Evolutionary conservation across 1,140 invertebrate species (phyloP).

Genomic region (Harpegnathos saltator): DNA sequence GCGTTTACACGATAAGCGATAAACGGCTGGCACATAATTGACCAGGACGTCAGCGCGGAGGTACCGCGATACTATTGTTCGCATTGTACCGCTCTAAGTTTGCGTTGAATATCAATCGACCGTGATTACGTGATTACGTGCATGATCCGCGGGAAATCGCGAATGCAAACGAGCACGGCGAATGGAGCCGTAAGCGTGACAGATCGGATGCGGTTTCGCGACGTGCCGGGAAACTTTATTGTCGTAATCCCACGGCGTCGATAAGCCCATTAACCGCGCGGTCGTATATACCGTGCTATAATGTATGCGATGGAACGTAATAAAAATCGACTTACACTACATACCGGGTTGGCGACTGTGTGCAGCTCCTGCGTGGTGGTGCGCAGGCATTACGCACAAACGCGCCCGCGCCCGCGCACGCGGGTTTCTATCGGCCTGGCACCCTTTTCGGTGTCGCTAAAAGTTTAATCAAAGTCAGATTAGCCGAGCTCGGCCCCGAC

Average conservation of each 20-base stretch:
- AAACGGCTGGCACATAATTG: no score
- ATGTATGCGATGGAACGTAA: slow-evolving; percentile 82
- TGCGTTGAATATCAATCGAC: no score
- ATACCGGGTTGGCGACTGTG: slow-evolving; percentile 65
- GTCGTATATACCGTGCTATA: slow-evolving; percentile 61
- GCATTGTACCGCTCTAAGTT: no score
- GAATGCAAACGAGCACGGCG: background rate
- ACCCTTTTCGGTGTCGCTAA: slow-evolving; percentile 84
- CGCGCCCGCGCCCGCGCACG: slow-evolving; percentile 43
- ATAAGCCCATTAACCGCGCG: slow-evolving; percentile 71
- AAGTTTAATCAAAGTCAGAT: slow-evolving; percentile 86
- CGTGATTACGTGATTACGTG: no score
- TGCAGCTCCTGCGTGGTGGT: background rate
- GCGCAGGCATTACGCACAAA: slow-evolving; percentile 50
- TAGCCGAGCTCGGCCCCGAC: slow-evolving; percentile 78
- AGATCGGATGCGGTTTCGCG: slow-evolving; percentile 38
- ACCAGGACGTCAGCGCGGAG: no score
- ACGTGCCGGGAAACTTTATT: slow-evolving; percentile 62
- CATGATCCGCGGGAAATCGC: background rate
- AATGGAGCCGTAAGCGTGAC: background rate
- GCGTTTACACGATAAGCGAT: no score
- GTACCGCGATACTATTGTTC: no score
- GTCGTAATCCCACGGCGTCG: slow-evolving; percentile 71
- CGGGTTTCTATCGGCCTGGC: slow-evolving; percentile 70
- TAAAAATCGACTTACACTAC: slow-evolving; percentile 85